These are phyloP conservation scores for Tachycineta bicolor DNA, from an alignment of 2,113 vertebrate genomes.

Conservation along the genomic window DNA sequence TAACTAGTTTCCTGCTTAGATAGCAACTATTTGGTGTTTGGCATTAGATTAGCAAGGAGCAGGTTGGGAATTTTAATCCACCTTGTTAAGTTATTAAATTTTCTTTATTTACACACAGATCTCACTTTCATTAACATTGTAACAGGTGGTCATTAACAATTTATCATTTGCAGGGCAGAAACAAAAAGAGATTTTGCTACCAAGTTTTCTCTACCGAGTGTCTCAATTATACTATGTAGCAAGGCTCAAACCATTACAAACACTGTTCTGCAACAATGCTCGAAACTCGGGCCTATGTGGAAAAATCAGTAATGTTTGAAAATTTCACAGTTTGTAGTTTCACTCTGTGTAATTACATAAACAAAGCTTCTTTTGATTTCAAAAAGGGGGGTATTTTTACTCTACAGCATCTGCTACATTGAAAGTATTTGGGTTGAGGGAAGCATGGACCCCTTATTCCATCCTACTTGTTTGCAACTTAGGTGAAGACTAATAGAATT, in stretches of 20 bases:
- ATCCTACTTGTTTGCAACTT: background rate
- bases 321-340: background rate
- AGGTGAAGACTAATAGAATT: constrained; percentile 70
- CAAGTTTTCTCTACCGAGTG: constrained; percentile 66
- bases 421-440: background rate
- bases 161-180: constrained; percentile 68
- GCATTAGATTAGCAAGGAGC: constrained; percentile 72
- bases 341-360: background rate
- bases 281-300: background rate
- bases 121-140: constrained; percentile 83
- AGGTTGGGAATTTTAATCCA: constrained; percentile 83
- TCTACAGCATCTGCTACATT: background rate
- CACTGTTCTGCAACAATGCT: background rate
- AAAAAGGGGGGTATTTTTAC: background rate
- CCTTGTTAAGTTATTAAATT: constrained; percentile 88
- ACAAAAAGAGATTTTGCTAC: constrained; percentile 68
- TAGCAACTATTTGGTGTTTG: constrained; percentile 71
- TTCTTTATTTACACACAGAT: constrained; percentile 82
- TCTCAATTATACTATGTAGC: constrained; percentile 58
- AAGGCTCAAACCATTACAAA: constrained; percentile 27
- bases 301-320: background rate
- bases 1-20: constrained; percentile 67
- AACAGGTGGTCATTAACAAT: constrained; percentile 86
- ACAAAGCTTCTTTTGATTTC: background rate
- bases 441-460: background rate